Base-by-base conservation (phyloP, 2,888 invertebrate species). In the Stenichneumon culpator region DNA sequence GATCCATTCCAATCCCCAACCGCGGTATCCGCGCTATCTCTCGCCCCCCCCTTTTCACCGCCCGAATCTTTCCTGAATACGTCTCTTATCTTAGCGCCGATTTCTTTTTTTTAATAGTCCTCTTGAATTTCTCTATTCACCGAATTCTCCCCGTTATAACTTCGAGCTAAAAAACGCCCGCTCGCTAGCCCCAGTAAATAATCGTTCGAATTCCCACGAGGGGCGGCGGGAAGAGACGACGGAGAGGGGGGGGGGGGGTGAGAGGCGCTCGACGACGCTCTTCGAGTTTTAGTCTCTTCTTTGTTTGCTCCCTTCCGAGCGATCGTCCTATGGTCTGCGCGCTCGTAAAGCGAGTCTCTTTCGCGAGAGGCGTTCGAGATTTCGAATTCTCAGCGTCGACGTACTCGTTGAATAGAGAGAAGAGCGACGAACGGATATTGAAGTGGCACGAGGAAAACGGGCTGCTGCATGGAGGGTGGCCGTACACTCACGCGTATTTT, bases 1-100 rank as follows among this genome's bases (percentile, higher is more conserved):
- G 83, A 86, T 87, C 85, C 78, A 57, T 84, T 68, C 68, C 81
- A 70, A 79, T 86, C 57, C 14, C 70, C 74, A 69, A 84, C 67
- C 79, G 75, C 70, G 79, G 9, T 47, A 63, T 36, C 32, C 60
- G 52, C 65, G 19, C 72, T 72, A 57, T 63, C 54, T 39, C 39
- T 19, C 39, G 22, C 32, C 44, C 7, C 36, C 52, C 39, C 22
- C 28, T 11, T 16, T 72, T 16, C 60, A 22, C 1, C 14, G 16
- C 25, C 5, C 3, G 25, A 25, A 16, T 32, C 63, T 63, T 79
- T 25, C 25, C 52, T 50, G 44, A 77, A 57, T 22, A 14, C 50
- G 25, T 60, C 72, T 16, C 44, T 47, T 47, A 63, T 79, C 75
- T 77, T 72, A 32, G 47, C 74, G 19, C 19, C 54, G 19, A 36